Conservation (phyloP, 2,797 vertebrate genomes). For the Anabas testudineus region DNA sequence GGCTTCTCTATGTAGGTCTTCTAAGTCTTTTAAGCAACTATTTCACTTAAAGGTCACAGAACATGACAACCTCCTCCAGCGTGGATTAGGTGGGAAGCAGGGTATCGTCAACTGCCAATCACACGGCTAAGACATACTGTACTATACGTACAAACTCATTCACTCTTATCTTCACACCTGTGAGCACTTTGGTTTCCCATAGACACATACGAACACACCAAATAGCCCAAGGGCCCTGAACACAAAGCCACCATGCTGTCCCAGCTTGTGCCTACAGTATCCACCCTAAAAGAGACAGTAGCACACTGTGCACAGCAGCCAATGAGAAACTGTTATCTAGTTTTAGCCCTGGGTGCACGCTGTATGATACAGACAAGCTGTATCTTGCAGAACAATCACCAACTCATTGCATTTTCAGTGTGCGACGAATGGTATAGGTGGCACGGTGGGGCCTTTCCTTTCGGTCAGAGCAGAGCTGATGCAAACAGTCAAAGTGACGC, state of each 20-base stretch:
- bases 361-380: constrained; percentile 39
- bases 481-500: constrained; percentile 57
- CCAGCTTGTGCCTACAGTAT: constrained; percentile 32
- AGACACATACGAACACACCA: constrained; percentile 36
- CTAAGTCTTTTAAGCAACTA: neutral
- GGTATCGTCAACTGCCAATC: neutral
- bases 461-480: constrained; percentile 4
- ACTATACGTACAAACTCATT: neutral
- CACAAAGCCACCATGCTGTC: constrained; percentile 35
- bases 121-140: neutral
- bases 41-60: neutral
- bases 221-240: constrained; percentile 26
- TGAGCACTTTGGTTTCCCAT: constrained; percentile 21
- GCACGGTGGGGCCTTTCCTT: constrained; percentile 11
- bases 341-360: constrained; percentile 6
- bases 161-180: neutral
- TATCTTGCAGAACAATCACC: constrained; percentile 33
- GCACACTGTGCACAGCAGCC: constrained; percentile 44
- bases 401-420: constrained; percentile 35
- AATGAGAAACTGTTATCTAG: constrained; percentile 46
- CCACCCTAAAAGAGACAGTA: constrained; percentile 43
- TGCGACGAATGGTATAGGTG: constrained; percentile 38
- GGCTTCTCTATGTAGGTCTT: too few relatives aligned
- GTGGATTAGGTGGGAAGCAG: neutral
- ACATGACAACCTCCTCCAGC: neutral